These are phyloP conservation scores for Heterodera carotae DNA, from an alignment of 1,140 invertebrate species.

Conservation along the genomic window DNA sequence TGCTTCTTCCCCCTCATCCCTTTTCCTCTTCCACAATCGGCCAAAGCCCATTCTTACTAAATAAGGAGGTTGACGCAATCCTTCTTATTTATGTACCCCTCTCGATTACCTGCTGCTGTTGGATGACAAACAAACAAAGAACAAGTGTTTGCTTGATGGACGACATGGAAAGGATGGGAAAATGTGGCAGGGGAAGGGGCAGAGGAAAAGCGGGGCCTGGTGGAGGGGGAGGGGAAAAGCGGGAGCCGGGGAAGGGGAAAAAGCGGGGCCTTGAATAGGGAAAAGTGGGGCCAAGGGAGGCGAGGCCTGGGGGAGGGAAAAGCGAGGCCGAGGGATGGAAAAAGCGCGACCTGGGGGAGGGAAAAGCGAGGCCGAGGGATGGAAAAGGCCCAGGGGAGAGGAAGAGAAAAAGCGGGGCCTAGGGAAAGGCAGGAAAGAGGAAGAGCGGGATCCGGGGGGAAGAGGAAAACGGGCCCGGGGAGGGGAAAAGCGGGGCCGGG, in stretches of 20 bases:
- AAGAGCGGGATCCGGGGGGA: not conserved
- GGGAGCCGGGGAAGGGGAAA: too few species aligned
- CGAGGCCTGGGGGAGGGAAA: too few species aligned
- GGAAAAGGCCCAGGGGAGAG: not conserved
- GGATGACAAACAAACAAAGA: not conserved
- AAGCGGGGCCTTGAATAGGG: too few species aligned
- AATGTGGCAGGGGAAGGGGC: not conserved
- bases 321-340: not conserved
- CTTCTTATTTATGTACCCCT: not conserved
- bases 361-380: not conserved
- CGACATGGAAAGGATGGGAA: not conserved
- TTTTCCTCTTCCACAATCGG: not conserved
- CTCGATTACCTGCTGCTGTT: slow-evolving; percentile 9
- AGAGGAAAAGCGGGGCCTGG: not conserved
- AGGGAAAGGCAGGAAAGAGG: not conserved
- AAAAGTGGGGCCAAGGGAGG: too few species aligned
- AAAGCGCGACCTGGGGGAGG: not conserved
- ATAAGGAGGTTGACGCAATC: not conserved
- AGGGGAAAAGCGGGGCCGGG: not conserved
- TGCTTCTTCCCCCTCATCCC: too few species aligned
- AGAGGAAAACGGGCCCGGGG: not conserved
- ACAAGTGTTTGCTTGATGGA: not conserved
- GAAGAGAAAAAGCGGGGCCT: not conserved
- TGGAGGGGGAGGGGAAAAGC: not conserved
- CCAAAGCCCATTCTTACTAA: slow-evolving; percentile 2